These are phyloP conservation scores for Allobates femoralis DNA, from an alignment of 2,797 vertebrate genomes.

Conservation along the genomic window DNA sequence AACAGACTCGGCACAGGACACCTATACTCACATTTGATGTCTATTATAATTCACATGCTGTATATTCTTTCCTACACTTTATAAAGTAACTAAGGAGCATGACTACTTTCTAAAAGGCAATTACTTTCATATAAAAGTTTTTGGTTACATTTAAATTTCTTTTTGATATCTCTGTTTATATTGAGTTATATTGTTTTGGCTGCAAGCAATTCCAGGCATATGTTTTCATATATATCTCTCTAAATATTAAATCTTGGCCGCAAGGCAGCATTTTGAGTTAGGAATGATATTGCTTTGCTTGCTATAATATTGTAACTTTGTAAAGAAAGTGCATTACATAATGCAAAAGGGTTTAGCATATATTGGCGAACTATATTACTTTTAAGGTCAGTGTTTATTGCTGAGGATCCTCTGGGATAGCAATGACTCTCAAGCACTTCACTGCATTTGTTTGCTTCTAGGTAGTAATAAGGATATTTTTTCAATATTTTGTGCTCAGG, in stretches of 20 bases:
- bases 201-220: constrained; percentile 29
- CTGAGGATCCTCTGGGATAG: constrained; percentile 3
- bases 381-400: constrained; percentile 19
- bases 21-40: background rate
- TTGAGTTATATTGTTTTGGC: constrained; percentile 49
- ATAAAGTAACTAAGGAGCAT: background rate
- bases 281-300: constrained; percentile 38
- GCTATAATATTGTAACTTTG: constrained; percentile 41
- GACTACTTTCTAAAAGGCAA: constrained; percentile 29
- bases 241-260: constrained; percentile 47
- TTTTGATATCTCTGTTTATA: constrained; percentile 50
- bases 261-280: constrained; percentile 31
- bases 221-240: constrained; percentile 46
- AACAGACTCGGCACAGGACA: background rate
- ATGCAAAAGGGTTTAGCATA: constrained; percentile 6
- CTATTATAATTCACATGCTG: background rate
- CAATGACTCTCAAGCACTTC: background rate
- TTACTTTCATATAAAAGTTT: constrained; percentile 42
- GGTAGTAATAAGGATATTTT: background rate
- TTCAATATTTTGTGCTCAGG: background rate
- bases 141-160: constrained; percentile 34
- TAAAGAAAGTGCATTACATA: constrained; percentile 31
- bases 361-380: constrained; percentile 16
- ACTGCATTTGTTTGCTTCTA: background rate
- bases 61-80: background rate